Evolutionary conservation across 2,113 vertebrate genomes (phyloP).

Genomic region (Aspidoscelis tigris): DNA sequence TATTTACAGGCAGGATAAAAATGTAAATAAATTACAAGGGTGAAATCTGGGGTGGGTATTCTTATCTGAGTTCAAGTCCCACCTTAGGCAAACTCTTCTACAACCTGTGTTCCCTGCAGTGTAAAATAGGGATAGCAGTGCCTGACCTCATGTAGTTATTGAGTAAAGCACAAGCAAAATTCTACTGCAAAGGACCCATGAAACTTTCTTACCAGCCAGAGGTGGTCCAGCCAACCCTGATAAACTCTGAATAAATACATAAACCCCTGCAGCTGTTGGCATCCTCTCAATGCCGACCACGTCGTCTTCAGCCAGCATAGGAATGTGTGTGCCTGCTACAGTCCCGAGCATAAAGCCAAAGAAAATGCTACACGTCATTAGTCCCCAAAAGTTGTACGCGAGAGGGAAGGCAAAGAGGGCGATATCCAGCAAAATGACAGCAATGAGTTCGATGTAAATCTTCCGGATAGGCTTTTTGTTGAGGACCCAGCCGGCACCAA

Average conservation of each 20-base stretch:
- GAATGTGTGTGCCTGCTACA: conserved; percentile 89
- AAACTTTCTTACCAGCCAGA: conserved; percentile 84
- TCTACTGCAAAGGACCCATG: background rate
- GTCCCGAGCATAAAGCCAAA: conserved; percentile 93
- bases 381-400: conserved; percentile 86
- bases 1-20: no score
- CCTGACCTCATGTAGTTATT: background rate
- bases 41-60: background rate
- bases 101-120: background rate
- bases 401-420: conserved; percentile 89
- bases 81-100: background rate
- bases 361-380: conserved; percentile 86
- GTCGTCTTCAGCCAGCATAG: conserved; percentile 93
- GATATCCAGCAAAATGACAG: conserved; percentile 77
- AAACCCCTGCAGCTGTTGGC: conserved; percentile 92
- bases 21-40: background rate
- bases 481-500: conserved; percentile 86
- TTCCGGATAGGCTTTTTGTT: conserved; percentile 82
- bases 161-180: background rate
- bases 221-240: conserved; percentile 94
- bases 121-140: background rate
- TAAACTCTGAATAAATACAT: conserved; percentile 94
- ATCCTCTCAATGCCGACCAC: conserved; percentile 92
- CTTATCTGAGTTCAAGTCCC: background rate
- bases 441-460: conserved; percentile 89